Percentiles rank a stretch among this genome's conserved stretches.
phyloP scores from a whole-genome alignment of 2,888 invertebrate species.

The Drosophila bunnanda region DNA sequence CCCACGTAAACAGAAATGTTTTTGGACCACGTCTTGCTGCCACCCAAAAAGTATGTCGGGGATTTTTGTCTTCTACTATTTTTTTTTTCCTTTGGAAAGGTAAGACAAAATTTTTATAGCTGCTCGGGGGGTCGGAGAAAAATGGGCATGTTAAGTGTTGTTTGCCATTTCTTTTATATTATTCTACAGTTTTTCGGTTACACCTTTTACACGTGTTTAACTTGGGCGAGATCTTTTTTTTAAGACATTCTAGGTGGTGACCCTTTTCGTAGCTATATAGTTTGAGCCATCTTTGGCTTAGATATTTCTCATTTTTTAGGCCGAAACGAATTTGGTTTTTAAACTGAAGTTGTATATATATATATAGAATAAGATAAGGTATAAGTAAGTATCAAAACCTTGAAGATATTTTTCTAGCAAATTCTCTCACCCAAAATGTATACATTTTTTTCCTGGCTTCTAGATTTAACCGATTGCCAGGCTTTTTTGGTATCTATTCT shows the following conservation, averaged over 20 bases:
- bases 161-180: conserved; percentile 35
- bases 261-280: not conserved
- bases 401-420: not conserved
- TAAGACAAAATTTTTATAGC: conserved; percentile 63
- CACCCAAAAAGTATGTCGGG: conserved; percentile 52
- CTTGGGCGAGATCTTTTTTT: not conserved
- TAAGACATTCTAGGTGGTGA: not conserved
- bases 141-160: conserved; percentile 62
- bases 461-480: conserved; percentile 18
- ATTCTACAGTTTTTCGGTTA: conserved; percentile 6
- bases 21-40: conserved; percentile 44
- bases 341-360: too few species aligned
- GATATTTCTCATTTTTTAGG: not conserved
- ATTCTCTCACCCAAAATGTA: conserved; percentile 12
- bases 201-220: conserved; percentile 17
- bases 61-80: not conserved
- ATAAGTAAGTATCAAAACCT: not conserved
- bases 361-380: too few species aligned
- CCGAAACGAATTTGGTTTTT: not conserved
- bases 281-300: not conserved
- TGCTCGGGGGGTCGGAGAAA: conserved; percentile 48
- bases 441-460: not conserved
- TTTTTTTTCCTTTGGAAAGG: conserved; percentile 42
- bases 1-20: conserved; percentile 69
- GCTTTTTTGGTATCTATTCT: not conserved